phyloP scores from a whole-genome alignment of 2,888 invertebrate genomes.

The Drosophila prolongata region DNA sequence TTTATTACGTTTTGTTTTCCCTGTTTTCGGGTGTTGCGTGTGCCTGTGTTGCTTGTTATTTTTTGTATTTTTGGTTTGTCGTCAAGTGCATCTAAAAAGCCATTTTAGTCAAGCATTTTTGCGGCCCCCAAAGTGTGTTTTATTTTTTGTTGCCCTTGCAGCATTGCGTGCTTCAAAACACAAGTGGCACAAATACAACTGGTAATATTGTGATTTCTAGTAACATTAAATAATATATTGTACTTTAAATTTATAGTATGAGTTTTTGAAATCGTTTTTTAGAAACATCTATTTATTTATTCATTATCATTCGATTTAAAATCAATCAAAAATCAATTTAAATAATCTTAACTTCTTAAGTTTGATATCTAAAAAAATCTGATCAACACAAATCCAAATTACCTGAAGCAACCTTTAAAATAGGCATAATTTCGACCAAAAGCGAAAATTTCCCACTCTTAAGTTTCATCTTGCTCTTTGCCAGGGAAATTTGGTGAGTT shows the following conservation, averaged over 20 bases:
- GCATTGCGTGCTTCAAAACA: conserved; percentile 23
- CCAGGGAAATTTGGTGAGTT: conserved; percentile 52
- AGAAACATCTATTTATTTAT: background rate
- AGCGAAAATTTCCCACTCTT: conserved; percentile 5
- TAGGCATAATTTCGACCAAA: background rate
- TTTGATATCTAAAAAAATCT: too few relatives aligned
- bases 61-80: conserved; percentile 2
- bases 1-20: conserved; percentile 45
- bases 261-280: too few relatives aligned
- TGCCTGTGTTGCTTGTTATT: conserved; percentile 12
- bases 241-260: background rate
- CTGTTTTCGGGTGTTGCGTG: conserved; percentile 15
- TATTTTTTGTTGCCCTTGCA: background rate
- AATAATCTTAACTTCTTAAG: too few relatives aligned
- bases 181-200: conserved; percentile 12
- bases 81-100: conserved; percentile 11
- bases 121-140: conserved; percentile 5
- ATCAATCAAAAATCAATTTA: too few relatives aligned
- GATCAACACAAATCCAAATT: background rate
- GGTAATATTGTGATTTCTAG: background rate
- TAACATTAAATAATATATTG: background rate
- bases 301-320: too few relatives aligned
- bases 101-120: conserved; percentile 4
- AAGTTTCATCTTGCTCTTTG: conserved; percentile 13
- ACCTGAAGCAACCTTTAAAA: background rate